Base-by-base conservation (phyloP, 2,888 invertebrate genomes). In the Petrolisthes cinctipes region DNA sequence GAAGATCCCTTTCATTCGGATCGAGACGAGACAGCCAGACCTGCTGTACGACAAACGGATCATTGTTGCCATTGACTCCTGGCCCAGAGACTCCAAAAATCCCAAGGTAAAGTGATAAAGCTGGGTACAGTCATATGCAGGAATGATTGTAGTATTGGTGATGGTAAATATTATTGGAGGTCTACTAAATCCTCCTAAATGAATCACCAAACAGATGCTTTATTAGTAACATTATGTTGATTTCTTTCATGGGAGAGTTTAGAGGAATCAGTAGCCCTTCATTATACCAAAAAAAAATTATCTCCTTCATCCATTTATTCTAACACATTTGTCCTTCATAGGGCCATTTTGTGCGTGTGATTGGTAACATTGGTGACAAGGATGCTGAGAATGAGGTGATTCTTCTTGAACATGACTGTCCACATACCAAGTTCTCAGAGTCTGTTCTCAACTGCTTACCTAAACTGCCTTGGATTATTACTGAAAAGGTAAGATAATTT, bases 51-150 rank as follows among this genome's bases (percentile, higher is more conserved):
- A 95, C 66, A 97, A 98, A 92, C 95, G 98, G 88, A 97, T 99
- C 80, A 96, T 99, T 17, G 99, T 99, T 0, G 97, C 98, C 0
- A 97, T 99, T 73, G 99, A 99, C 94, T 96, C 96, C 4, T 99
- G 99, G 99, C 98, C 99, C 0, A 94, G 97, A 83, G 95, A 96
- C 92, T 98, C 98, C 3, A 95, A 97, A 20, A 91, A 91, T 90
- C 92, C 92, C 3, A 90, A 89, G 83, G 91, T 90, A 87, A 4
- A 75, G 5, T 91, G n/a, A 37, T 37, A 37, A 37, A 37, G 37
- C 37, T 37, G 37, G 37, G 37, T 37, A 37, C 37, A 37, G 2
- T 37, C 37, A 37, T 37, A 37, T 37, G 37, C 37, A 37, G 37
- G 37, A 37, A 37, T 2, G 2, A 37, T 37, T 37, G 37, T 37